These are phyloP conservation scores for Condylura cristata DNA, from an alignment of 2,113 vertebrate genomes.

Conservation along the genomic window DNA sequence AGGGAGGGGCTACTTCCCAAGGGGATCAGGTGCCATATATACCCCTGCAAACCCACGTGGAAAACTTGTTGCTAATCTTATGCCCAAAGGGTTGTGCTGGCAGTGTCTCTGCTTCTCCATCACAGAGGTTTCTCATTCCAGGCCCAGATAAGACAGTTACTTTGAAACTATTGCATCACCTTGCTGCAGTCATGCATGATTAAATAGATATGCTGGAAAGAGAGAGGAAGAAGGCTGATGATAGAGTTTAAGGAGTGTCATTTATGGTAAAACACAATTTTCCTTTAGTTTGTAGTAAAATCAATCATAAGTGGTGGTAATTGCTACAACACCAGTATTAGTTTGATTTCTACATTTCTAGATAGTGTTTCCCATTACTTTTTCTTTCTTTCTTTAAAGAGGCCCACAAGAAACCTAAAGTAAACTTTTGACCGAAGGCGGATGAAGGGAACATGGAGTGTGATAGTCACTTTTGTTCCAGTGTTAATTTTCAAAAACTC, in stretches of 20 bases:
- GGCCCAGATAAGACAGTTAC: conserved; percentile 33
- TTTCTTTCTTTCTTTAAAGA: neutral
- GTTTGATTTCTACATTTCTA: conserved; percentile 60
- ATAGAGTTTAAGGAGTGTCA: conserved; percentile 16
- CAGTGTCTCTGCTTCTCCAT: neutral
- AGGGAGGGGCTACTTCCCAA: neutral
- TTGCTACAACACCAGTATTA: neutral
- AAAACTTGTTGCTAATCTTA: neutral
- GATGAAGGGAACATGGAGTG: conserved; percentile 36
- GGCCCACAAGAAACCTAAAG: conserved; percentile 74
- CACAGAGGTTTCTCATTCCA: conserved; percentile 20
- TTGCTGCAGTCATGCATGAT: conserved; percentile 56
- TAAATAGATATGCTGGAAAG: conserved; percentile 69
- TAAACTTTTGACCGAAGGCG: conserved; percentile 77
- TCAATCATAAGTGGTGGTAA: neutral
- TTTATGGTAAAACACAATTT: conserved; percentile 67
- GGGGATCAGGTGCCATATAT: neutral
- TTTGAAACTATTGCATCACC: conserved; percentile 65
- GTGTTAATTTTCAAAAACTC: conserved; percentile 85
- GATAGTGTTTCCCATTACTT: neutral
- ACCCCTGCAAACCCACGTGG: neutral
- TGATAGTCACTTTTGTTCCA: conserved; percentile 83
- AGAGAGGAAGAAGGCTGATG: conserved; percentile 51
- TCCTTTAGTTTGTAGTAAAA: conserved; percentile 50
- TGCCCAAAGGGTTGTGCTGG: neutral